phyloP scores from a whole-genome alignment of 2,888 invertebrate species.

The Arge pagana region DNA sequence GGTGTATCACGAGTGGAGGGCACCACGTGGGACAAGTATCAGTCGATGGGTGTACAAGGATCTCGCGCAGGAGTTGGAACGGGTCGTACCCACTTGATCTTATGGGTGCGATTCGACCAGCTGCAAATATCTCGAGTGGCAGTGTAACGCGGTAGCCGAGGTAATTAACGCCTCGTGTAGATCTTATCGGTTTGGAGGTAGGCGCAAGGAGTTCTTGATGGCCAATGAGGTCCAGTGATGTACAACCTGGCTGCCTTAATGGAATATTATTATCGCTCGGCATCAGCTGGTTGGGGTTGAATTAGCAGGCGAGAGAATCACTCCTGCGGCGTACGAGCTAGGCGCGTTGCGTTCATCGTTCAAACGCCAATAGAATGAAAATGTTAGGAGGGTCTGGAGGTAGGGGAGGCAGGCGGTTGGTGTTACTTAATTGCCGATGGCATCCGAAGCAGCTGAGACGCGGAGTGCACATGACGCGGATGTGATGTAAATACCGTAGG shows the following conservation, averaged over 20 bases:
- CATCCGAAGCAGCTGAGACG: too few relatives aligned
- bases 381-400: too few relatives aligned
- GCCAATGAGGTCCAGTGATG: slow-evolving; percentile 52
- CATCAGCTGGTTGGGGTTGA: slow-evolving; percentile 51
- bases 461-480: too few relatives aligned
- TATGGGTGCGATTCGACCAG: slow-evolving; percentile 34
- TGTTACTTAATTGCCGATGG: too few relatives aligned
- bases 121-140: slow-evolving; percentile 47
- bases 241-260: slow-evolving; percentile 52
- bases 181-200: slow-evolving; percentile 48
- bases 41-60: too few relatives aligned
- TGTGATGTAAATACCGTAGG: too few relatives aligned
- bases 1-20: too few relatives aligned
- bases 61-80: neutral
- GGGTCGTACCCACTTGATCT: slow-evolving; percentile 39
- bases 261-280: slow-evolving; percentile 57
- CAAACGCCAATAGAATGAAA: too few relatives aligned
- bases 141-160: slow-evolving; percentile 55
- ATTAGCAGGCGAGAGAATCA: slow-evolving; percentile 40
- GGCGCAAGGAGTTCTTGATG: slow-evolving; percentile 35
- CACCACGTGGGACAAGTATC: too few relatives aligned
- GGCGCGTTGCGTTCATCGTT: too few relatives aligned
- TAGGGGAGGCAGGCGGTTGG: too few relatives aligned
- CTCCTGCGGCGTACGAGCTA: too few relatives aligned
- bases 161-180: slow-evolving; percentile 58